phyloP scores from a whole-genome alignment of 2,797 vertebrate genomes.

The Pelobates cultripes region DNA sequence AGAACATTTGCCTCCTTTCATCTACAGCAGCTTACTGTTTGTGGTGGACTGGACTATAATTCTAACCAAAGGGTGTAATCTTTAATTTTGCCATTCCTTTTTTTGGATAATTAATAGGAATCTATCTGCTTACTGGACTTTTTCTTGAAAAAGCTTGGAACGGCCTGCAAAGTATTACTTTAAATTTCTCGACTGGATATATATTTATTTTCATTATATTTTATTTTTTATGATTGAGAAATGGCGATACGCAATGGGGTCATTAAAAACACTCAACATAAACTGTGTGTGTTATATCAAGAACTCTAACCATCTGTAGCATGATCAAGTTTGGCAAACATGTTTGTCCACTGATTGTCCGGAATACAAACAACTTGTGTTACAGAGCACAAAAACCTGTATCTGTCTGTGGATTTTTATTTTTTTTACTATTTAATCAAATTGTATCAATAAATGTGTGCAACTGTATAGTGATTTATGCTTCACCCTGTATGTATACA shows the following conservation, averaged over 20 bases:
- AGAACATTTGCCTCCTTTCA: no score
- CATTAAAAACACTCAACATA: no score
- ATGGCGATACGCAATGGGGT: neutral
- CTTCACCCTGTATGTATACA: conserved; percentile 42
- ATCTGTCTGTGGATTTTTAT: conserved; percentile 36
- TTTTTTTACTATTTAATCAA: conserved; percentile 9
- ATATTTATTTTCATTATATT: no score
- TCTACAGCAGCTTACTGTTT: no score
- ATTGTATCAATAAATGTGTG: conserved; percentile 50
- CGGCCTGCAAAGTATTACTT: neutral
- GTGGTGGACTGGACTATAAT: no score
- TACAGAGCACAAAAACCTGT: conserved; percentile 2
- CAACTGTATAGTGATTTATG: conserved; percentile 53
- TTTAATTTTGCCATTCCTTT: no score
- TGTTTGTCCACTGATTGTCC: neutral
- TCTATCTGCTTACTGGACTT: neutral
- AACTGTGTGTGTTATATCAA: neutral
- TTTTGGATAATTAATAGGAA: neutral
- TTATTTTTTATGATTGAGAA: neutral
- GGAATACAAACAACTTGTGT: neutral
- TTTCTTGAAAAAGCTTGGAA: neutral
- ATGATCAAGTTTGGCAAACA: neutral
- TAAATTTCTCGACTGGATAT: neutral
- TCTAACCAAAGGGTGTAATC: no score
- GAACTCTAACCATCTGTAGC: neutral